phyloP scores from a whole-genome alignment of 2,797 vertebrate species.

The Iguana delicatissima region DNA sequence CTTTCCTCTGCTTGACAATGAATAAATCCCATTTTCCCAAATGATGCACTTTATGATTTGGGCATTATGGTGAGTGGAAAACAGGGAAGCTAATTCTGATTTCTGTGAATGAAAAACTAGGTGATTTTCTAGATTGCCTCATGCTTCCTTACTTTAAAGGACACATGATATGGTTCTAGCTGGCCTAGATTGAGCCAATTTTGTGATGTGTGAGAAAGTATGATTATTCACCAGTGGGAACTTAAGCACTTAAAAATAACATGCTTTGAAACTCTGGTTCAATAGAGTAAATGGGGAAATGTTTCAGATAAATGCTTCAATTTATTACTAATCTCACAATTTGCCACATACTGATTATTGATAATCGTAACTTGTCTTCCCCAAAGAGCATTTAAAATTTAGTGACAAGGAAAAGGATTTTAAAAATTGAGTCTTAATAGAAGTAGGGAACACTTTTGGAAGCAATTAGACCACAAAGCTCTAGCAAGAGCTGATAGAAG shows the following conservation, averaged over 20 bases:
- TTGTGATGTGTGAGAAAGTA: constrained; percentile 16
- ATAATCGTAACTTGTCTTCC: constrained; percentile 10
- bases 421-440: background rate
- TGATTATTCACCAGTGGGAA: constrained; percentile 27
- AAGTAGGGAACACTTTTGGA: constrained; percentile 8
- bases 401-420: background rate
- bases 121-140: background rate
- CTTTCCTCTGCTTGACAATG: background rate
- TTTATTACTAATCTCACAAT: constrained; percentile 35
- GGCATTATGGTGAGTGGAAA: no score
- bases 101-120: background rate
- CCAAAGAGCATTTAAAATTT: background rate
- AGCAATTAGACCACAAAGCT: background rate
- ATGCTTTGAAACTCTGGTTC: constrained; percentile 14
- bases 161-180: background rate
- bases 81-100: background rate
- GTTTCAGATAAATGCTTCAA: constrained; percentile 24
- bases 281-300: constrained; percentile 12
- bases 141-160: constrained; percentile 3
- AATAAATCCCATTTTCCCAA: background rate
- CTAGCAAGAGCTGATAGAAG: background rate
- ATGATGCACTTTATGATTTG: background rate
- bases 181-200: background rate
- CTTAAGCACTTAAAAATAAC: constrained; percentile 34
- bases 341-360: constrained; percentile 29